A percentile compares a stretch with the other conserved stretches of the same genome.
These are phyloP conservation scores for Linyphia triangularis DNA, from an alignment of 2,888 invertebrate genomes.

Conservation along the genomic window DNA sequence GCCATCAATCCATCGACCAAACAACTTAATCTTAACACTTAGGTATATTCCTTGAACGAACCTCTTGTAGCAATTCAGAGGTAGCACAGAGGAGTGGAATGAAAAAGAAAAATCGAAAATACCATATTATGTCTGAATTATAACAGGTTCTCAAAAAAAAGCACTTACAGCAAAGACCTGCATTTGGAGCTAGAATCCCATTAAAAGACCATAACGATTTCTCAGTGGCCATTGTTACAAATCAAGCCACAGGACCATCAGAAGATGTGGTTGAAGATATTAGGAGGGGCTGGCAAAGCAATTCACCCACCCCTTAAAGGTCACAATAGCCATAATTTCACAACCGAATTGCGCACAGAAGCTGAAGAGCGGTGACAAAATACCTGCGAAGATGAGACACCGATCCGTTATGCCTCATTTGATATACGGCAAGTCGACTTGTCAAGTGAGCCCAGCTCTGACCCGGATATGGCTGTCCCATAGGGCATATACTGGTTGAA, in stretches of 20 bases:
- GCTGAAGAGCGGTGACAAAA: constrained; percentile 59
- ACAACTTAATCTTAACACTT: background rate
- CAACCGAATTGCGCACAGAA: constrained; percentile 56
- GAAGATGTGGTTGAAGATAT: constrained; percentile 37
- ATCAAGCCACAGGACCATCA: constrained; percentile 5
- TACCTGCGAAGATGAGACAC: constrained; percentile 36
- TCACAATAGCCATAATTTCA: background rate
- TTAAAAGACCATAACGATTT: background rate
- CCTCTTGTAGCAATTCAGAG: constrained; percentile 3
- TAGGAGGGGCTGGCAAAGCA: background rate
- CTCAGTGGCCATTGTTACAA: constrained; percentile 16
- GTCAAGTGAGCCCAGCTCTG: constrained; percentile 22
- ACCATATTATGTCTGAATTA: background rate
- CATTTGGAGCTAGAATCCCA: background rate
- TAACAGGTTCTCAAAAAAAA: background rate
- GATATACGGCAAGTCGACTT: constrained; percentile 47
- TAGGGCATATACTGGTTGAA: constrained; percentile 19
- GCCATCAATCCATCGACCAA: background rate
- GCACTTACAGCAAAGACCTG: background rate
- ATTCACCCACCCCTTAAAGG: background rate
- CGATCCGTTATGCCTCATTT: constrained; percentile 54
- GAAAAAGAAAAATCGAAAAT: background rate
- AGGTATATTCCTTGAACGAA: background rate
- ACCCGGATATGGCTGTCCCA: constrained; percentile 52
- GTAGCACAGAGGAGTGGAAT: background rate